phyloP scores from a whole-genome alignment of 2,888 invertebrate genomes.

The Philaethria dido region DNA sequence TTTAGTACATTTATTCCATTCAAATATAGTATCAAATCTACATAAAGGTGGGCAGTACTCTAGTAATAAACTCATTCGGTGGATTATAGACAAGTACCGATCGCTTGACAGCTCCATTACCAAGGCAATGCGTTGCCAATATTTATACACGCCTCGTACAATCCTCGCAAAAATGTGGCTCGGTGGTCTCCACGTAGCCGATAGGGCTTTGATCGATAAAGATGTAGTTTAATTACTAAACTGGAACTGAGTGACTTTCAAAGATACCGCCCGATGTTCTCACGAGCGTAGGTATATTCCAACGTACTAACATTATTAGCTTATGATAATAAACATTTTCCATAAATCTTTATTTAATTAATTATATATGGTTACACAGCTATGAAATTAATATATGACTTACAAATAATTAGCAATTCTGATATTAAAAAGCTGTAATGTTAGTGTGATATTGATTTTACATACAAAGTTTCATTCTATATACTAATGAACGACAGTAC shows the following conservation, averaged over 20 bases:
- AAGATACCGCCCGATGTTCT: conserved; percentile 73
- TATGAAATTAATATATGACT: conserved; percentile 7
- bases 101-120: conserved; percentile 77
- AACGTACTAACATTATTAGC: conserved; percentile 36
- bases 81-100: conserved; percentile 72
- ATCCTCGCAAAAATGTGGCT: conserved; percentile 63
- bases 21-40: conserved; percentile 42
- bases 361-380: conserved; percentile 1
- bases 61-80: conserved; percentile 74
- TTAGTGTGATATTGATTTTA: conserved; percentile 12
- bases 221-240: conserved; percentile 81
- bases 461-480: conserved; percentile 5
- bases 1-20: conserved; percentile 39
- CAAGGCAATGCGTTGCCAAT: conserved; percentile 62
- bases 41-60: conserved; percentile 62
- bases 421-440: background rate
- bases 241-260: conserved; percentile 66
- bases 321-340: conserved; percentile 28
- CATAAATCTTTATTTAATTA: conserved; percentile 30
- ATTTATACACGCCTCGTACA: conserved; percentile 61
- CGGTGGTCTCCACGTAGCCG: conserved; percentile 73
- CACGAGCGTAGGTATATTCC: conserved; percentile 44
- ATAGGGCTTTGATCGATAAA: conserved; percentile 78
- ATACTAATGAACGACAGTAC: too few relatives aligned
- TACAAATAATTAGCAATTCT: conserved; percentile 8